These are phyloP conservation scores for Drosophila recens DNA, from an alignment of 2,888 invertebrate species.

Conservation along the genomic window DNA sequence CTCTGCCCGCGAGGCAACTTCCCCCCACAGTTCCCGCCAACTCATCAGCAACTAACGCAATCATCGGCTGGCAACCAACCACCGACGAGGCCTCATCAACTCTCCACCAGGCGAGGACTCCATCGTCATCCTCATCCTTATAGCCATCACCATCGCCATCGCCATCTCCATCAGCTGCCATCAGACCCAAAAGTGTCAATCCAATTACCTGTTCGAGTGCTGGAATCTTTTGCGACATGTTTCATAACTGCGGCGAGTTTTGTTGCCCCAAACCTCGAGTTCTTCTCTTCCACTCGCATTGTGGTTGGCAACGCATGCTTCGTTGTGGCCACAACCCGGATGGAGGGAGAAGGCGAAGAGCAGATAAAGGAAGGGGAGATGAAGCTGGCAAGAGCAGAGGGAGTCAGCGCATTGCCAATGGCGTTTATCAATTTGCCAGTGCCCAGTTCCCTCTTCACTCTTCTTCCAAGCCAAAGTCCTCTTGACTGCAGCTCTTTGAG, in stretches of 20 bases:
- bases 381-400: not conserved
- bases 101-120: constrained; percentile 48
- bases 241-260: constrained; percentile 69
- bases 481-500: not conserved
- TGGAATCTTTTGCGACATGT: constrained; percentile 83
- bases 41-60: constrained; percentile 80
- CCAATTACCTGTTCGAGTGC: constrained; percentile 83
- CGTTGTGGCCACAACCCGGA: constrained; percentile 57
- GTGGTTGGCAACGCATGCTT: constrained; percentile 64
- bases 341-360: not conserved
- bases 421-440: constrained; percentile 77
- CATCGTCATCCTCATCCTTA: constrained; percentile 2
- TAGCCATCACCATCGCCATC: not conserved
- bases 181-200: constrained; percentile 83
- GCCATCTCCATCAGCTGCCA: constrained; percentile 23
- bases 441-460: not conserved
- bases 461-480: not conserved
- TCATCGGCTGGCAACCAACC: constrained; percentile 73
- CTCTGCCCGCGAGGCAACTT: constrained; percentile 63
- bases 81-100: constrained; percentile 75
- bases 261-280: constrained; percentile 37
- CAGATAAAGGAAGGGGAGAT: not conserved
- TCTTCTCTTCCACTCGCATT: constrained; percentile 27
- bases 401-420: constrained; percentile 68
- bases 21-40: constrained; percentile 15